phyloP scores from a whole-genome alignment of 2,797 vertebrate species.

The Gambusia yucatana region DNA sequence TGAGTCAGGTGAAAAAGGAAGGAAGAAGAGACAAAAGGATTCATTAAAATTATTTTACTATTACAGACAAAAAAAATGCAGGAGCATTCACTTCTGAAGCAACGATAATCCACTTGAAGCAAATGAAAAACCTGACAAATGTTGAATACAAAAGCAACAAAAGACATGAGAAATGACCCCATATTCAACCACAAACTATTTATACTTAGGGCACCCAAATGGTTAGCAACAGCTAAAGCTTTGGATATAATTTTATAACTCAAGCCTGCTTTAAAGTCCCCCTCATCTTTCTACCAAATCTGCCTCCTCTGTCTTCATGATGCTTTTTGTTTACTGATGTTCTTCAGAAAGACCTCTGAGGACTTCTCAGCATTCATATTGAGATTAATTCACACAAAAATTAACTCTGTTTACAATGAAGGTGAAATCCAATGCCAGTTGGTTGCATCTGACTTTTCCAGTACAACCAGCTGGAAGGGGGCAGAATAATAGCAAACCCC shows the following conservation, averaged over 20 bases:
- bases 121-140: not conserved
- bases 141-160: not conserved
- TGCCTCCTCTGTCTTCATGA: not conserved
- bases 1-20: too few species aligned
- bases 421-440: not conserved
- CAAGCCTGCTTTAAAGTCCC: not conserved
- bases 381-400: not conserved
- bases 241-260: not conserved
- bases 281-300: not conserved
- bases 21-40: too few species aligned
- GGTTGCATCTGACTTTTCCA: not conserved
- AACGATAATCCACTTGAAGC: not conserved
- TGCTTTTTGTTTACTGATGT: not conserved
- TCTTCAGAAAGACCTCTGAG: not conserved
- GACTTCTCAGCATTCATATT: not conserved
- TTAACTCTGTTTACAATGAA: not conserved
- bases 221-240: not conserved
- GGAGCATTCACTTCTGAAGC: not conserved
- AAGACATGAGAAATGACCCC: not conserved
- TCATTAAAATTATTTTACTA: too few species aligned
- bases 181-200: not conserved
- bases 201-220: not conserved
- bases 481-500: not conserved
- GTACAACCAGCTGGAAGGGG: not conserved
- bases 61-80: too few species aligned